Base-by-base conservation (phyloP, 2,113 vertebrate species). In the Haemorhous mexicanus region DNA sequence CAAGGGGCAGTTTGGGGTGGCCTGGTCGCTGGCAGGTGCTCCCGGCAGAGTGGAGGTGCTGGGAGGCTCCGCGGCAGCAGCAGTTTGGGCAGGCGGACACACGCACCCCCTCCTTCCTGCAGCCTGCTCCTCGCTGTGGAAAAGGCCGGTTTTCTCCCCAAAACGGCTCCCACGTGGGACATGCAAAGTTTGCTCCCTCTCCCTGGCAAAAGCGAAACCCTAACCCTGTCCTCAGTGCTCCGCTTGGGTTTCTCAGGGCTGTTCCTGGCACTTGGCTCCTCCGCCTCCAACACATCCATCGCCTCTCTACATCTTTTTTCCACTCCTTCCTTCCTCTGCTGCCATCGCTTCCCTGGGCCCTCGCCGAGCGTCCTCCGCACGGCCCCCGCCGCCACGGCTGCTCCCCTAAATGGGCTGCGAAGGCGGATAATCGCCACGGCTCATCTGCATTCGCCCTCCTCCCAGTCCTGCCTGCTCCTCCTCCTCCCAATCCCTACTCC, bases 391-490 rank as follows among this genome's bases (percentile, higher is more conserved):
- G 13, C 28, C 2, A 3, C 2, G 27, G 91, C 85, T 5, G 35
- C 94, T 63, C 52, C 64, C 80, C 28, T 37, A 52, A 68, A 35
- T 14, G 91, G 58, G 91, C 81, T 61, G 5, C 28, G 53, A 0
- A 7, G 81, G 81, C 32, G n/a, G 62, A 73, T 85, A 66, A 43
- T 56, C 75, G 77, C 84, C 77, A 4, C 9, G 0, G 21, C 87
- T 91, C 46, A 95, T 96, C 95, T 94, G 96, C 95, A 94, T 94
- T 24, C 24, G 13, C 81, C 75, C 89, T 91, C 91, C 94, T 79
- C 91, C 90, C 77, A 0, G 6, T 6, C 47, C 79, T 73, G 14
- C 86, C 88, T 7, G 89, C 95, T 95, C 95, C 96, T 96, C 91
- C 96, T 88, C 37, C 89, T 41, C 46, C 87, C 5, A n/a, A 69